Evolutionary conservation across 2,113 vertebrate species (phyloP).

Genomic region (Cyphomyrus plagiostoma): DNA sequence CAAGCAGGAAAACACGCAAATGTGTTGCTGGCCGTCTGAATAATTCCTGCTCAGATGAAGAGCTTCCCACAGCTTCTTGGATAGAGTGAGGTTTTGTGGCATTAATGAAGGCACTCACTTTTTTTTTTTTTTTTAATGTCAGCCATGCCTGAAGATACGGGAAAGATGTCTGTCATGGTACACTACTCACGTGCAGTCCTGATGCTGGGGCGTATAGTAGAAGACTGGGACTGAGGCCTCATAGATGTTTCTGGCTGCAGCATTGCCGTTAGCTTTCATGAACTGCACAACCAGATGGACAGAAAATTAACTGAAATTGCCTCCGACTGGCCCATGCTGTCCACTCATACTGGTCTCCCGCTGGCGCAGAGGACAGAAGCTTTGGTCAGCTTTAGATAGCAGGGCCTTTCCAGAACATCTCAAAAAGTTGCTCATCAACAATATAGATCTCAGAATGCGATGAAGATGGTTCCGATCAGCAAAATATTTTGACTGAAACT

Average conservation of each 20-base stretch:
- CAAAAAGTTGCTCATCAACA: background rate
- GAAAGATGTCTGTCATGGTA: background rate
- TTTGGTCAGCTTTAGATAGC: background rate
- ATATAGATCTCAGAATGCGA: background rate
- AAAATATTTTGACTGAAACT: background rate
- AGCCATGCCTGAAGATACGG: background rate
- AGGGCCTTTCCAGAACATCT: background rate
- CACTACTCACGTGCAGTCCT: slow-evolving; percentile 72
- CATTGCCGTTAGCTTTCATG: slow-evolving; percentile 75
- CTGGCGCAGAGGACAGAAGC: background rate
- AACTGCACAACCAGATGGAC: slow-evolving; percentile 55
- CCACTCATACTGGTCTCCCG: background rate
- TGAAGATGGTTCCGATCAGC: background rate
- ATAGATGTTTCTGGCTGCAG: slow-evolving; percentile 57
- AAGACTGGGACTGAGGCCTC: slow-evolving; percentile 78
- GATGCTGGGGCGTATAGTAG: slow-evolving; percentile 70
- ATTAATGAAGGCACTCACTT: background rate
- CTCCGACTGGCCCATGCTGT: background rate
- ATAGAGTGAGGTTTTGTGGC: background rate
- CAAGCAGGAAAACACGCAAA: background rate
- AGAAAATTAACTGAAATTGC: background rate
- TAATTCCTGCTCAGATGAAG: background rate
- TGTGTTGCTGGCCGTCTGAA: background rate
- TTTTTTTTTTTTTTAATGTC: background rate
- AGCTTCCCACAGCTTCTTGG: background rate